Conservation (phyloP, 2,888 invertebrate genomes). For the Philereme vetulata region DNA sequence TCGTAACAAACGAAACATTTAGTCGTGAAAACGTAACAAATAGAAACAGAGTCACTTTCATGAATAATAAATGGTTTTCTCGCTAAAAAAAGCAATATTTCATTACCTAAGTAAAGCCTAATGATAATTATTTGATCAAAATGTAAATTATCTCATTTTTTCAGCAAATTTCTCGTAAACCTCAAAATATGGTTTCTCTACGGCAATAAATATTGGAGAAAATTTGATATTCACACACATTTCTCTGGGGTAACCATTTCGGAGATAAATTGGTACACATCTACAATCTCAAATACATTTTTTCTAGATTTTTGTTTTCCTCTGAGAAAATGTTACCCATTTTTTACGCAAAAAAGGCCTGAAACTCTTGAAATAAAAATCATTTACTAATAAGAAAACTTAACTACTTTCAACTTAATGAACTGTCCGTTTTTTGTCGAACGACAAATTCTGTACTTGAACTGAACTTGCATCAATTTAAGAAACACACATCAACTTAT, state of each 20-base stretch:
- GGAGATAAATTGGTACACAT: conserved; percentile 17
- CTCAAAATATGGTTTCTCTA: background rate
- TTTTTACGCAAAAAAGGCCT: conserved; percentile 1
- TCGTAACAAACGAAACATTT: too few species aligned
- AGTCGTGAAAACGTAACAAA: too few species aligned
- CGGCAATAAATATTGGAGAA: conserved; percentile 4
- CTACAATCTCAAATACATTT: conserved; percentile 1
- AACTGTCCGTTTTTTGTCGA: too few species aligned
- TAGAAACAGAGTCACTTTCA: too few species aligned
- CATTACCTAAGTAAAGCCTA: too few species aligned
- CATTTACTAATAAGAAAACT: too few species aligned
- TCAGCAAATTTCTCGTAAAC: background rate
- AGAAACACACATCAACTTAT: too few species aligned
- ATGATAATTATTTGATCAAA: background rate
- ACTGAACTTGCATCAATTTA: too few species aligned
- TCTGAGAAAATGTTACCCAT: conserved; percentile 1
- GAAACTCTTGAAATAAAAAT: conserved; percentile 2
- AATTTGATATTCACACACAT: conserved; percentile 20
- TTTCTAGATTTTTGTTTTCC: conserved; percentile 8
- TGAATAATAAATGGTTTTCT: too few species aligned
- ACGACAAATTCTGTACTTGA: too few species aligned
- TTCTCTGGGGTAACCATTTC: conserved; percentile 15
- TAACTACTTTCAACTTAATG: too few species aligned
- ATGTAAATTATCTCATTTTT: conserved; percentile 1
- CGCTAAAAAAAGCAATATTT: too few species aligned